A percentile compares a stretch with the other conserved stretches of the same genome.
phyloP scores from a whole-genome alignment of 2,888 invertebrate species.

The Drosophila niveifrons region DNA sequence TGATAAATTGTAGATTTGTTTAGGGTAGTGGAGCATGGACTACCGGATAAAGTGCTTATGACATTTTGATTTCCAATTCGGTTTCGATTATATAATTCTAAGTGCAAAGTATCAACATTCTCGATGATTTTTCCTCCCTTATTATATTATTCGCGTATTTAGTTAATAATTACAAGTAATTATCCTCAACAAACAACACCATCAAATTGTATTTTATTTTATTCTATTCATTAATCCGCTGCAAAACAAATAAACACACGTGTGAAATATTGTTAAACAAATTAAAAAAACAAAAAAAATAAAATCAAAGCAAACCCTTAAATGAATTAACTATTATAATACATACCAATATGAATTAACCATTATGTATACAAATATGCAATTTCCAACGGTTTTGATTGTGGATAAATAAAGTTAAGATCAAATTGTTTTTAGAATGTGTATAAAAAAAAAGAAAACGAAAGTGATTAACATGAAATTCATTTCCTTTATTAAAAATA shows the following conservation, averaged over 20 bases:
- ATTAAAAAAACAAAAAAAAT: constrained; percentile 32
- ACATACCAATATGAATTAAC: constrained; percentile 53
- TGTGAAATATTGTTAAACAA: constrained; percentile 79
- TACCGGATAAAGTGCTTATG: constrained; percentile 48
- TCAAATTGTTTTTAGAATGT: constrained; percentile 59
- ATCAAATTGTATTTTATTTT: constrained; percentile 55
- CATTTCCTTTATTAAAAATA: constrained; percentile 56
- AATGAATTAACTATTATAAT: constrained; percentile 44
- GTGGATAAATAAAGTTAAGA: constrained; percentile 71
- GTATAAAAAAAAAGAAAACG: constrained; percentile 9
- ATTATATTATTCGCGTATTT: constrained; percentile 50
- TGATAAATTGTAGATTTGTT: constrained; percentile 50
- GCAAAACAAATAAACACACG: constrained; percentile 31
- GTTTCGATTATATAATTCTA: constrained; percentile 58
- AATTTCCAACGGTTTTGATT: constrained; percentile 47
- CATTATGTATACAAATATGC: constrained; percentile 33
- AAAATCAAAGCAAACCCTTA: constrained; percentile 23
- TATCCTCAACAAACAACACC: constrained; percentile 24
- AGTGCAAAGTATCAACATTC: constrained; percentile 78
- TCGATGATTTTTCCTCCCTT: constrained; percentile 57
- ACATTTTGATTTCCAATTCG: constrained; percentile 55
- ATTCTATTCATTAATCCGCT: constrained; percentile 56
- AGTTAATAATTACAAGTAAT: constrained; percentile 63
- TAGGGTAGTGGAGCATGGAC: constrained; percentile 33
- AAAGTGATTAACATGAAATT: constrained; percentile 28